phyloP scores from a whole-genome alignment of 2,797 vertebrate genomes.

The Pangasius larnaudii region DNA sequence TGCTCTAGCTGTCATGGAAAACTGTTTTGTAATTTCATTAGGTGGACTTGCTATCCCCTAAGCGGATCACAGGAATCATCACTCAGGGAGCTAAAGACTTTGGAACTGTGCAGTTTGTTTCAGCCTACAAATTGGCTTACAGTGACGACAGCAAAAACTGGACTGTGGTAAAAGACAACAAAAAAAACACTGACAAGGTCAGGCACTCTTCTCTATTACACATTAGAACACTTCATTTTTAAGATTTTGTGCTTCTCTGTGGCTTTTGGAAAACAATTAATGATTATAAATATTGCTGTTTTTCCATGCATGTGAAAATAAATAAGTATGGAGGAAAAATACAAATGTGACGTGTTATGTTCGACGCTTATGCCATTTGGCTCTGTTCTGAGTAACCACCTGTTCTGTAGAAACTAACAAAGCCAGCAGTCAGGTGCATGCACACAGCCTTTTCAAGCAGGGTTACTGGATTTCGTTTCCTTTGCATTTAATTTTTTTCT shows the following conservation, averaged over 20 bases:
- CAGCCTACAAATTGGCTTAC: constrained; percentile 88
- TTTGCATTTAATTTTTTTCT: constrained; percentile 5
- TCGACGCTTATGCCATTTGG: not conserved
- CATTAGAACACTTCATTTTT: not conserved
- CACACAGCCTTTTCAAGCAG: not conserved
- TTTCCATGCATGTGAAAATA: not conserved
- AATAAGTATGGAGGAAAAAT: not conserved
- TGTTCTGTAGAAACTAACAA: not conserved
- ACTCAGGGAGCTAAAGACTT: constrained; percentile 98
- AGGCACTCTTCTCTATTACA: constrained; percentile 41
- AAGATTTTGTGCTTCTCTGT: not conserved
- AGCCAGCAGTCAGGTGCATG: not conserved
- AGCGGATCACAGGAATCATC: constrained; percentile 87
- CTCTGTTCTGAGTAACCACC: not conserved
- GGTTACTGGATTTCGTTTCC: not conserved
- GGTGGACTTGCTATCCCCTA: constrained; percentile 85
- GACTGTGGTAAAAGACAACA: constrained; percentile 80
- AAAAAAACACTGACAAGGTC: constrained; percentile 81
- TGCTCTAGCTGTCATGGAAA: not conserved
- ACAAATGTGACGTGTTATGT: not conserved
- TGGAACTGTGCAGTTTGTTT: constrained; percentile 89
- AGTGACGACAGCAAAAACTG: constrained; percentile 82
- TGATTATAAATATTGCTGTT: not conserved
- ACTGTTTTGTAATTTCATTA: constrained; percentile 58
- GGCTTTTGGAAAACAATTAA: not conserved